A percentile compares a stretch with the other conserved stretches of the same genome.
Conservation (phyloP, 1,140 invertebrate genomes). For the Scaptodrosophila lebanonensis region DNA sequence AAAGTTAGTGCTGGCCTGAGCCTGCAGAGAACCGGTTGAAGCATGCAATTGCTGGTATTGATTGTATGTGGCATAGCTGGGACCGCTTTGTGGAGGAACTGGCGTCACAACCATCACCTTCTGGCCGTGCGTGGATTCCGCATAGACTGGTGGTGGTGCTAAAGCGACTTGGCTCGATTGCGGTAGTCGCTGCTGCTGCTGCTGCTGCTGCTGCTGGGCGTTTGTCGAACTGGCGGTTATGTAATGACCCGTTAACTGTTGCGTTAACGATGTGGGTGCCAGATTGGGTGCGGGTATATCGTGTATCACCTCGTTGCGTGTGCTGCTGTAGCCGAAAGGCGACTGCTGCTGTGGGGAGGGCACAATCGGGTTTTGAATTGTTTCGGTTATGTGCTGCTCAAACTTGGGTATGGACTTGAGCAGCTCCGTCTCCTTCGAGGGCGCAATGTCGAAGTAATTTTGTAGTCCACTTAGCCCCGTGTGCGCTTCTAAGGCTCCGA, state of each 20-base stretch:
- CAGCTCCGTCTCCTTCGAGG: slow-evolving; percentile 80
- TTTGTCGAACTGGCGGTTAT: slow-evolving; percentile 19
- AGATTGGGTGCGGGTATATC: slow-evolving; percentile 71
- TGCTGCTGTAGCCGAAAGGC: slow-evolving; percentile 48
- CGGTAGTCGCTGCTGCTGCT: slow-evolving; percentile 24
- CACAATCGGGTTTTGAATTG: slow-evolving; percentile 55
- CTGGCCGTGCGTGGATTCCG: slow-evolving; percentile 65
- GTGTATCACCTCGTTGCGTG: slow-evolving; percentile 69
- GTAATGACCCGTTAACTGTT: slow-evolving; percentile 21
- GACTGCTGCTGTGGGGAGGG: slow-evolving; percentile 28
- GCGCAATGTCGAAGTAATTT: slow-evolving; percentile 65
- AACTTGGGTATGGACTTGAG: slow-evolving; percentile 85
- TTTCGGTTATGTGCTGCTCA: slow-evolving; percentile 84
- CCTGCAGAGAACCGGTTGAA: slow-evolving; percentile 14
- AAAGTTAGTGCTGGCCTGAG: slow-evolving; percentile 51
- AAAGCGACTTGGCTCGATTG: slow-evolving; percentile 15
- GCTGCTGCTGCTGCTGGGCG: slow-evolving; percentile 18
- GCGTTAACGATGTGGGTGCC: slow-evolving; percentile 48
- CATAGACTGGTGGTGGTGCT: slow-evolving; percentile 50
- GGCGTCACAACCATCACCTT: slow-evolving; percentile 75
- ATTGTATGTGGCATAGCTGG: slow-evolving; percentile 52
- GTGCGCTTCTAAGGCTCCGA: background rate
- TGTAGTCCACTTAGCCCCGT: slow-evolving; percentile 24
- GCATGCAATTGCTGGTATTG: slow-evolving; percentile 67
- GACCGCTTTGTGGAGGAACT: slow-evolving; percentile 45